Evolutionary conservation across 2,113 vertebrate genomes (phyloP).

Genomic region (Phrynosoma platyrhinos): DNA sequence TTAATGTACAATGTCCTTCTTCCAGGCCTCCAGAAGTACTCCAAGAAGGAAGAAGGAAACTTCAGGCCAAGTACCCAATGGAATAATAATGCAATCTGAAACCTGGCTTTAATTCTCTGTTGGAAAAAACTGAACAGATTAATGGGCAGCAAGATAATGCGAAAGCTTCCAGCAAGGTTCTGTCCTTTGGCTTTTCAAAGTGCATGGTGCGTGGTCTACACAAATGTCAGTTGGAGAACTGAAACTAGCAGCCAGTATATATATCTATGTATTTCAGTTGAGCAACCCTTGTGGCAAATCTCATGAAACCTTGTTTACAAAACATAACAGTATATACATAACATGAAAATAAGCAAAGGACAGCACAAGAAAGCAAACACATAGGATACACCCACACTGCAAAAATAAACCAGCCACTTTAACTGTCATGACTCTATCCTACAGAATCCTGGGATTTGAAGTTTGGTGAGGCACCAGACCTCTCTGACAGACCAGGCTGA

Average conservation of each 20-base stretch:
- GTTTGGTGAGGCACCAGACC: too few species aligned
- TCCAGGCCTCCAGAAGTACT: neutral
- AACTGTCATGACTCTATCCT: too few species aligned
- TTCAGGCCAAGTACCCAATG: neutral
- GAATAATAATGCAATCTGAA: neutral
- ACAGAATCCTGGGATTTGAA: too few species aligned
- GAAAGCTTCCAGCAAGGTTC: neutral
- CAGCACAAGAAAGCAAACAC: neutral
- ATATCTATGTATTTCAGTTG: neutral
- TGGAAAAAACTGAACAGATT: neutral
- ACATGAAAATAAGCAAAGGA: constrained; percentile 30
- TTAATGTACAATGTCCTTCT: neutral
- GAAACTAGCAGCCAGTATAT: neutral
- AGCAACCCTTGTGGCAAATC: neutral
- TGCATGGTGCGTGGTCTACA: neutral
- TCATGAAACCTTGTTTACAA: neutral
- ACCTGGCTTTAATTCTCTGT: too few species aligned
- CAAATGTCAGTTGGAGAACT: neutral
- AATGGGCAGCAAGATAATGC: neutral
- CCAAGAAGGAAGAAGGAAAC: neutral
- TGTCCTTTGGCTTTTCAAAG: neutral
- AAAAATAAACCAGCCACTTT: too few species aligned
- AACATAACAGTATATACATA: neutral
- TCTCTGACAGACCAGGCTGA: too few species aligned
- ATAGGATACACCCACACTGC: too few species aligned